A percentile compares a stretch with the other conserved stretches of the same genome.
Evolutionary conservation across 2,888 invertebrate species (phyloP).

Genomic region (Chloroclystis v-ata): DNA sequence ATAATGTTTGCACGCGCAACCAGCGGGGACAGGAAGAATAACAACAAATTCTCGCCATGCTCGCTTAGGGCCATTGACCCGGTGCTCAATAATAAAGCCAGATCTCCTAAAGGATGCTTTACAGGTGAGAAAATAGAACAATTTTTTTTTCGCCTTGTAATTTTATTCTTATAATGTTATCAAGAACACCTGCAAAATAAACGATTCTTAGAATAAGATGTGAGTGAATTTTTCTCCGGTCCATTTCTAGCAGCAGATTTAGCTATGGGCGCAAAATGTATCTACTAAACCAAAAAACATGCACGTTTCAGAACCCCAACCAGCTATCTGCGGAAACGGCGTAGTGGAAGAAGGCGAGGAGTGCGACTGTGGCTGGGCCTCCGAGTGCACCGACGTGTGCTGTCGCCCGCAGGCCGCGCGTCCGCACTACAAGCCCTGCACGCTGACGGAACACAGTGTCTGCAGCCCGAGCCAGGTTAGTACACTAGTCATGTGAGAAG

Average conservation of each 20-base stretch:
- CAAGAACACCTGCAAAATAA: no score
- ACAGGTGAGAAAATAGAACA: constrained; percentile 80
- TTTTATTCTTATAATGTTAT: no score
- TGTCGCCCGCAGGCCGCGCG: constrained; percentile 94
- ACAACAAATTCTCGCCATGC: constrained; percentile 97
- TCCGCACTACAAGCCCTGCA: constrained; percentile 91
- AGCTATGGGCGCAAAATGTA: no score
- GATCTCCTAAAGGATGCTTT: constrained; percentile 94
- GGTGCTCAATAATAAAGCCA: constrained; percentile 93
- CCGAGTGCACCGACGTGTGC: constrained; percentile 95
- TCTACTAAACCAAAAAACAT: no score
- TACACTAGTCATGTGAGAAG: not conserved
- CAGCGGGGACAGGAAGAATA: constrained; percentile 98
- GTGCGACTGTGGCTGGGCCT: constrained; percentile 99
- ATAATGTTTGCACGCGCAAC: constrained; percentile 99
- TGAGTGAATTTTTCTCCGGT: no score
- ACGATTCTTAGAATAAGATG: no score
- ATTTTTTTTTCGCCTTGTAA: no score
- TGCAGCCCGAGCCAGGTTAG: constrained; percentile 89
- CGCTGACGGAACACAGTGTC: constrained; percentile 86
- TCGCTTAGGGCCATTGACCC: constrained; percentile 94
- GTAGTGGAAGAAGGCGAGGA: constrained; percentile 98
- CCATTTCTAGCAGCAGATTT: no score
- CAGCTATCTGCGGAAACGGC: constrained; percentile 98
- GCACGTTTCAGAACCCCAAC: constrained; percentile 87